Percentiles rank a stretch among this genome's conserved stretches.
phyloP scores from a whole-genome alignment of 2,888 invertebrate species.

The Callimorpha dominula region DNA sequence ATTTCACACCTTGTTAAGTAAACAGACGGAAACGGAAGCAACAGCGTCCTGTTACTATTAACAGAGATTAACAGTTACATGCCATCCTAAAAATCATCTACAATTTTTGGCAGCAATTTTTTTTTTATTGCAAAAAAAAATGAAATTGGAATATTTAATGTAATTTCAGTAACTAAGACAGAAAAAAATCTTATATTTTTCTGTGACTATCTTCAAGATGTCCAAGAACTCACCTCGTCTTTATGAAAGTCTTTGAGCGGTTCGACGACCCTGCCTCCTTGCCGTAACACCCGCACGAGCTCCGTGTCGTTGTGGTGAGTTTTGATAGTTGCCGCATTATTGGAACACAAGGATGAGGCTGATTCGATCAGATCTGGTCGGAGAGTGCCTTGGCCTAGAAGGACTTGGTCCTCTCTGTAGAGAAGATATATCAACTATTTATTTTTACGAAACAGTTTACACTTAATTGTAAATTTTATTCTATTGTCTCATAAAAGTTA shows the following conservation, averaged over 20 bases:
- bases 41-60: too few species aligned
- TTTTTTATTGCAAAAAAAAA: too few species aligned
- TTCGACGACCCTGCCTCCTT: constrained; percentile 96
- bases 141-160: too few species aligned
- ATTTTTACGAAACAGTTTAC: neutral
- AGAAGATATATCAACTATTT: neutral
- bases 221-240: constrained; percentile 91
- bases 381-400: constrained; percentile 97
- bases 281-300: constrained; percentile 92
- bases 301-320: constrained; percentile 99
- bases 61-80: too few species aligned
- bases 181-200: neutral
- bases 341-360: constrained; percentile 94
- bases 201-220: neutral
- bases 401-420: constrained; percentile 94
- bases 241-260: constrained; percentile 99
- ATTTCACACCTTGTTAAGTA: too few species aligned
- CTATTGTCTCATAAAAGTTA: too few species aligned
- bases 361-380: constrained; percentile 99
- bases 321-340: constrained; percentile 98
- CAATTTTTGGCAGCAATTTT: too few species aligned
- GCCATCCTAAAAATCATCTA: too few species aligned
- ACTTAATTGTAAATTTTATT: too few species aligned
- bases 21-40: too few species aligned
- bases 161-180: too few species aligned